A percentile compares a stretch with the other conserved stretches of the same genome.
Evolutionary conservation across 2,113 vertebrate genomes (phyloP).

Genomic region (Lynx canadensis): DNA sequence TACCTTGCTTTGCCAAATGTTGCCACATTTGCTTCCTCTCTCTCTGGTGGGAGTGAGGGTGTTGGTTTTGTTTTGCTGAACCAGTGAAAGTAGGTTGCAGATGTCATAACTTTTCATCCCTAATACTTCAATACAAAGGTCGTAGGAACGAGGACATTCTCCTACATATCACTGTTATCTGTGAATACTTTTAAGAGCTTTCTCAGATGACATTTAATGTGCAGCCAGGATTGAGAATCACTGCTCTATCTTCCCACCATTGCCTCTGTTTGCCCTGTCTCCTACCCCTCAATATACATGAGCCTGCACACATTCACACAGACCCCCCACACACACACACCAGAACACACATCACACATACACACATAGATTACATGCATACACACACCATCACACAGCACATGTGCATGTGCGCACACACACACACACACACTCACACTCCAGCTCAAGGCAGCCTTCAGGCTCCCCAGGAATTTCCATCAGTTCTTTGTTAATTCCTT

Average conservation of each 20-base stretch:
- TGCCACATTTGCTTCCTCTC: background rate
- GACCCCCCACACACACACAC: background rate
- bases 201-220: background rate
- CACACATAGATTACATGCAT: background rate
- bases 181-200: background rate
- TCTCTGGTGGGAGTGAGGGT: background rate
- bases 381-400: background rate
- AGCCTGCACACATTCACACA: background rate
- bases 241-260: background rate
- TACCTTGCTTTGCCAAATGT: background rate
- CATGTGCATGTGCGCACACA: background rate
- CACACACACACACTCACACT: background rate
- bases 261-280: background rate
- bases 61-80: background rate
- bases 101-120: background rate
- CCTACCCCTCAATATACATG: too few relatives aligned
- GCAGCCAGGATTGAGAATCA: background rate
- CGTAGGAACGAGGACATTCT: background rate
- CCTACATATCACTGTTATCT: background rate
- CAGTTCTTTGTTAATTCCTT: background rate
- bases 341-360: background rate
- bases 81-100: background rate
- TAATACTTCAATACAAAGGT: background rate
- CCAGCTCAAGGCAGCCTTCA: background rate
- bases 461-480: background rate